Base-by-base conservation (phyloP, 2,797 vertebrate species). In the Smutsia gigantea region DNA sequence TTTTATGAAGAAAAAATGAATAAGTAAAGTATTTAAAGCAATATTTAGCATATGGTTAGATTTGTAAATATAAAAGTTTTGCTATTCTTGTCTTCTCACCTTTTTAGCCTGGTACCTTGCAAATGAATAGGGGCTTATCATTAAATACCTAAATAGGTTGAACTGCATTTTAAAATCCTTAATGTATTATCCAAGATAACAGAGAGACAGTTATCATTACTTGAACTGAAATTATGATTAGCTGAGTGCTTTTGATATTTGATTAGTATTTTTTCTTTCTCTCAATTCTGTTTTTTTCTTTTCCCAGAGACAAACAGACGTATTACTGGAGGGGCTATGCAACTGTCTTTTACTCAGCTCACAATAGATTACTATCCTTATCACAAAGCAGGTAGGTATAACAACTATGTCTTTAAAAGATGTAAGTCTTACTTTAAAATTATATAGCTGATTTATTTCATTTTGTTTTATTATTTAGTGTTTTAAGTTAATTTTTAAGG, bases 291-390 rank as follows among this genome's bases (percentile, higher is more conserved):
- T 77, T 9, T 87, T 71, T 84, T 96, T 97, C 90, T 49, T 98
- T 97, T 94, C 97, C 42, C 97, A 99, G 99, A 99, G 90, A 98
- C 98, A 96, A 99, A 99, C 61, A 99, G 99, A 96, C 99, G 99
- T 95, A 98, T 99, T 97, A 99, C 99, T 3, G 99, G 99, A 90
- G 99, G 99, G 75, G 99, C 99, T 93, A 99, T 99, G 99, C 99
- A 99, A 95, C 98, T 99, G 49, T 99, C 99, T 90, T 99, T 99
- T 98, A 99, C 99, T 97, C 99, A 99, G 93, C 99, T 99, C 97
- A 99, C 99, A 46, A 98, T 99, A 97, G 99, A 99, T 97, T 99
- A 99, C 98, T 99, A 99, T 63, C 99, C 99, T 14, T 99, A 99
- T 97, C 99, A 99, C 98, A 99, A 99, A 99, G 99, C 99, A 99